Conservation (phyloP, 2,113 vertebrate species). For the Glaucomys volans region DNA sequence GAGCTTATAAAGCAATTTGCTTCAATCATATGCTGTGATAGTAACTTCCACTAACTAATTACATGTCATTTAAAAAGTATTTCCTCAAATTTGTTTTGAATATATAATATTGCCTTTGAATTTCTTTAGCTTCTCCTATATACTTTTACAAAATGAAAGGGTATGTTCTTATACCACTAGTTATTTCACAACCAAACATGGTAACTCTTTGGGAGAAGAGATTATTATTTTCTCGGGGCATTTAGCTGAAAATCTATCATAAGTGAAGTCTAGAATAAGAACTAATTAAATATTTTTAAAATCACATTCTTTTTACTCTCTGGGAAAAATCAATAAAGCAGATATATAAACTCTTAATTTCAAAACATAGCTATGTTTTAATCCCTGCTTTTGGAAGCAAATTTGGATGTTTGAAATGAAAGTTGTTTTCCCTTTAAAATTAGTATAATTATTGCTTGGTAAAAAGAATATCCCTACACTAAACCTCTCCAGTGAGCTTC, state of each 20-base stretch:
- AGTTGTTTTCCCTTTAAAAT: constrained; percentile 58
- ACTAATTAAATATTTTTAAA: constrained; percentile 46
- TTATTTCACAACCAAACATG: constrained; percentile 71
- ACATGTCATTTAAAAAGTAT: constrained; percentile 77
- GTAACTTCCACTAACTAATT: constrained; percentile 75
- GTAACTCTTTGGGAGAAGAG: not conserved
- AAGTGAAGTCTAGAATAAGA: constrained; percentile 53
- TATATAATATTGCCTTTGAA: constrained; percentile 82
- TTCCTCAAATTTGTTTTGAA: constrained; percentile 75
- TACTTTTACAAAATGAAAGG: constrained; percentile 84
- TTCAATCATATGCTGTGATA: constrained; percentile 70
- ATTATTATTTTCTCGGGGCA: constrained; percentile 60
- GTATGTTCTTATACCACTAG: constrained; percentile 61
- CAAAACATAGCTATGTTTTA: constrained; percentile 11
- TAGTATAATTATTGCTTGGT: constrained; percentile 27
- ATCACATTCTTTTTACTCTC: constrained; percentile 9
- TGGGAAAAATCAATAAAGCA: not conserved
- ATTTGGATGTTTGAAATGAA: constrained; percentile 46
- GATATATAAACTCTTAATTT: constrained; percentile 1
- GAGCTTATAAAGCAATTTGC: constrained; percentile 74
- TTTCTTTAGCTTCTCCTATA: constrained; percentile 82
- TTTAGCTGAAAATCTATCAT: constrained; percentile 68
- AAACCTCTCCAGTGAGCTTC: not conserved
- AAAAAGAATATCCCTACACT: not conserved
- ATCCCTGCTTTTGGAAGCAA: constrained; percentile 30